A percentile compares a stretch with the other conserved stretches of the same genome.
These are phyloP conservation scores for Coronaproctus castanopsis DNA, from an alignment of 2,888 invertebrate species.

Conservation along the genomic window DNA sequence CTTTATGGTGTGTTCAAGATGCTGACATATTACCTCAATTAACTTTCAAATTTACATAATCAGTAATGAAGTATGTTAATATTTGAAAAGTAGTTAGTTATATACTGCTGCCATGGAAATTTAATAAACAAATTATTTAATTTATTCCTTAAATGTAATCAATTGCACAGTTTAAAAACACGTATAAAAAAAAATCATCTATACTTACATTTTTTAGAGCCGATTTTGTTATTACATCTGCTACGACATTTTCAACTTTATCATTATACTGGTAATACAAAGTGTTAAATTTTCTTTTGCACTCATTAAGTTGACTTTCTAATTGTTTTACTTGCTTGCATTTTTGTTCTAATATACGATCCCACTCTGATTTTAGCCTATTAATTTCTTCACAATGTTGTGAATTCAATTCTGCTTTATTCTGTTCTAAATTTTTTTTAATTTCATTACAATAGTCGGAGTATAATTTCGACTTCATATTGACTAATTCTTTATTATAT, in stretches of 20 bases:
- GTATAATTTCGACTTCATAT: conserved; percentile 3
- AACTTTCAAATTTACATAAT: too few species aligned
- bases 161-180: background rate
- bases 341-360: background rate
- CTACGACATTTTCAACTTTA: conserved; percentile 6
- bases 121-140: too few species aligned
- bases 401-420: background rate
- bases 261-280: conserved; percentile 4
- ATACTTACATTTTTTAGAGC: conserved; percentile 5
- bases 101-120: too few species aligned
- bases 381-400: background rate
- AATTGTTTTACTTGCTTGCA: conserved; percentile 1
- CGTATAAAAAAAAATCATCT: background rate
- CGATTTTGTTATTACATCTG: conserved; percentile 3
- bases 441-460: conserved; percentile 2
- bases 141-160: too few species aligned
- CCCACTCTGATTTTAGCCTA: background rate
- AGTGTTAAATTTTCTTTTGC: background rate
- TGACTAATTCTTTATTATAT: conserved; percentile 1
- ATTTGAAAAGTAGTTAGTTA: too few species aligned
- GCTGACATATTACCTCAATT: too few species aligned
- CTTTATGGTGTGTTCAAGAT: too few species aligned
- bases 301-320: background rate
- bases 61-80: too few species aligned
- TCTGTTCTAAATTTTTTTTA: background rate